phyloP scores from a whole-genome alignment of 2,888 invertebrate species.

The Rhagium mordax region DNA sequence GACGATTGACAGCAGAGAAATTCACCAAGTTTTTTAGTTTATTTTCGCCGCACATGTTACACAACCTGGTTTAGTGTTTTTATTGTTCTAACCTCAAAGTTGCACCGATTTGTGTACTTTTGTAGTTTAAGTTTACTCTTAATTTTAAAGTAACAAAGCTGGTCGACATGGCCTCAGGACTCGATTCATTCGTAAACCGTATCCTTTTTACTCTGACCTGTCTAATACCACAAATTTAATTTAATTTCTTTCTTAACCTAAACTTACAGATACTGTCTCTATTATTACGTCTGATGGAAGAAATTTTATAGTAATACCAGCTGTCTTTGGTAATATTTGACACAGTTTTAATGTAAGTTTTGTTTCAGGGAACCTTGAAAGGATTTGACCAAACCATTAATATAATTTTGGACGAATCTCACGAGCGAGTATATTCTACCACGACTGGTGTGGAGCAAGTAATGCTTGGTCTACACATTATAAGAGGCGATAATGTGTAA shows the following conservation, averaged over 20 bases:
- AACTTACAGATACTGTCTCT: slow-evolving; percentile 84
- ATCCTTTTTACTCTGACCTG: slow-evolving; percentile 71
- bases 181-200: slow-evolving; percentile 91
- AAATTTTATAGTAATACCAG: slow-evolving; percentile 86
- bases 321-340: slow-evolving; percentile 15
- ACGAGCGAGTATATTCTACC: slow-evolving; percentile 97
- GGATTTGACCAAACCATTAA: slow-evolving; percentile 99
- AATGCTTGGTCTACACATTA: slow-evolving; percentile 96
- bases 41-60: too few species aligned
- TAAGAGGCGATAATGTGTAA: slow-evolving; percentile 97
- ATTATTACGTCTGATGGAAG: slow-evolving; percentile 97
- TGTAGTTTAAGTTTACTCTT: too few species aligned
- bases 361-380: slow-evolving; percentile 89
- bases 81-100: neutral
- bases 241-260: slow-evolving; percentile 29
- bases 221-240: slow-evolving; percentile 41
- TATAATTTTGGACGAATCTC: slow-evolving; percentile 97
- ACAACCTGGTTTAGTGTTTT: too few species aligned
- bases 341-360: neutral
- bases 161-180: slow-evolving; percentile 83
- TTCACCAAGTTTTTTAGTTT: neutral
- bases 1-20: neutral
- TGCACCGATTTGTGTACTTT: neutral
- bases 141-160: neutral
- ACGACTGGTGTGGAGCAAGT: slow-evolving; percentile 95